A percentile compares a stretch with the other conserved stretches of the same genome.
These are phyloP conservation scores for Aegithalos caudatus DNA, from an alignment of 2,113 vertebrate species.

Conservation along the genomic window DNA sequence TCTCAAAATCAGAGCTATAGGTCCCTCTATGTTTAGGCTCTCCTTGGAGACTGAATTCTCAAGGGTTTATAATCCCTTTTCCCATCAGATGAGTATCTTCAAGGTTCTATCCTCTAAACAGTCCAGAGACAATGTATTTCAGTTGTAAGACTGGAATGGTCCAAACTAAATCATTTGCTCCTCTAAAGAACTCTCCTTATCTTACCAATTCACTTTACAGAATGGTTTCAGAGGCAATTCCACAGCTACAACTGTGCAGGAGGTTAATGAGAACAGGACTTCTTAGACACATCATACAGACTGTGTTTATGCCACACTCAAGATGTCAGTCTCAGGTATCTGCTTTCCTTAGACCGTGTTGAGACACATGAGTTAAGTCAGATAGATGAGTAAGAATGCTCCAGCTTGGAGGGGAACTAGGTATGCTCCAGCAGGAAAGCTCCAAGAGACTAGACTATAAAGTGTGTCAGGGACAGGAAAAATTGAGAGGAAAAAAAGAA, in stretches of 20 bases:
- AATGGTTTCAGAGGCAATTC: neutral
- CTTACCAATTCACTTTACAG: neutral
- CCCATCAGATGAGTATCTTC: fast-evolving
- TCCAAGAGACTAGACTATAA: neutral
- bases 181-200: neutral
- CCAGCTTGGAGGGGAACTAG: neutral
- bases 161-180: neutral
- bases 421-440: neutral
- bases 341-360: neutral
- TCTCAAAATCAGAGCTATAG: neutral
- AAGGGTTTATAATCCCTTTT: neutral
- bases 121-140: neutral
- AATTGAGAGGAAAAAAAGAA: neutral
- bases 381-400: neutral
- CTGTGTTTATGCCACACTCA: neutral
- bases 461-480: neutral
- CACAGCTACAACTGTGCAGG: neutral
- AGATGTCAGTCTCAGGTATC: neutral
- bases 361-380: neutral
- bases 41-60: neutral
- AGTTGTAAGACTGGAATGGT: neutral
- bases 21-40: neutral
- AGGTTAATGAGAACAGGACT: neutral
- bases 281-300: neutral
- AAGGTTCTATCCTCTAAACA: neutral